Base-by-base conservation (phyloP, 2,797 vertebrate species). In the Margarornis squamiger region DNA sequence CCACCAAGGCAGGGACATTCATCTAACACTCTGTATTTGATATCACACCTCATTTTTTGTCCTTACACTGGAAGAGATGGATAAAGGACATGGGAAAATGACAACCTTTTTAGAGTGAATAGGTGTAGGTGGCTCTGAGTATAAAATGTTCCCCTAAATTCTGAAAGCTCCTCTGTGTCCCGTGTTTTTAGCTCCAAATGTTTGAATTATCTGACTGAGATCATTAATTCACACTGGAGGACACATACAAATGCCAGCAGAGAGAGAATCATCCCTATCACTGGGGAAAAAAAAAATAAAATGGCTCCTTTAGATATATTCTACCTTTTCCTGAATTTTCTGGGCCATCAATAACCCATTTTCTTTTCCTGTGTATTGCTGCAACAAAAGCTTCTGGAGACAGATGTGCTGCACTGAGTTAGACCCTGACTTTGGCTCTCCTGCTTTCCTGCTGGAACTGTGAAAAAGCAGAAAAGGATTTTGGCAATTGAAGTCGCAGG, bases 361-460 rank as follows among this genome's bases (percentile, higher is more conserved):
- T 73, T 77, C 58, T 51, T 34, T 66, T 71, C 38, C n/a, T 16
- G 3, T 2, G 1, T 22, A 38, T 13, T 3, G 1, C 21, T 89
- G 17, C 58, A 66, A 46, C 57, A 88, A 88, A 86, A 86, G 21
- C 46, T 88, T 86, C 43, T 65, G 70, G 62, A 95, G 58, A 29
- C 45, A 46, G 26, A 52, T 6, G 18, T 41, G 72, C 21, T 88
- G 59, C 74, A 29, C 36, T 15, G 54, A 92, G 43, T 71, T 59
- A 66, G 71, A 52, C 36, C 41, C 66, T 18, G 32, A 9, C 17
- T 76, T 46, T 14, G 14, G 20, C 24, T 91, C 83, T 82, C 43
- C 39, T 76, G 55, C 43, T 88, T 88, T 92, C 55, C 26, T 29
- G 20, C 36, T 46, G n/a, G n/a, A 77, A 48, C 32, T 49, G 61